Percentiles rank a stretch among this genome's conserved stretches.
phyloP scores from a whole-genome alignment of 2,797 vertebrate species.

The Threskiornis aethiopicus region DNA sequence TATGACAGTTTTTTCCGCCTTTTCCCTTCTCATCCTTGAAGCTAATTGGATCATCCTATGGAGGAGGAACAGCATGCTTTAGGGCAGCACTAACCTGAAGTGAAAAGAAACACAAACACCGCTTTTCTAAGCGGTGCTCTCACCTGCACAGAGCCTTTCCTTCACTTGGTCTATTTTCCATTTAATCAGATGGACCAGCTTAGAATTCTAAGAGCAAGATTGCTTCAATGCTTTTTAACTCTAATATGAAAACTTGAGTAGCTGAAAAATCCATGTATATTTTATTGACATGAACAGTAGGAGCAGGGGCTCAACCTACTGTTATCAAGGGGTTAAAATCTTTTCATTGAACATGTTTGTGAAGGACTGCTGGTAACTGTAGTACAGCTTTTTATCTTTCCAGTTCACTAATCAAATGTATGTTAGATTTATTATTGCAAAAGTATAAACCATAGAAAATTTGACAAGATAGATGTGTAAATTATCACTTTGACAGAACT shows the following conservation, averaged over 20 bases:
- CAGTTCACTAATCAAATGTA: conserved; percentile 84
- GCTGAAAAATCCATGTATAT: not conserved
- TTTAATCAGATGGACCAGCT: not conserved
- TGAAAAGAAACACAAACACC: not conserved
- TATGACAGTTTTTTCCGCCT: not conserved
- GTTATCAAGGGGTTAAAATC: conserved; percentile 69
- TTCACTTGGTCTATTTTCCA: not conserved
- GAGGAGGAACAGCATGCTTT: not conserved
- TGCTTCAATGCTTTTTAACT: not conserved
- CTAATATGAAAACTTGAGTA: not conserved
- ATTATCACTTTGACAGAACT: conserved; percentile 99
- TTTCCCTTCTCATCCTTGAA: not conserved
- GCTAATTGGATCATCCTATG: not conserved
- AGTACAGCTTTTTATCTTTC: conserved; percentile 72
- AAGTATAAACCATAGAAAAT: conserved; percentile 91
- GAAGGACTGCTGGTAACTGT: conserved; percentile 60
- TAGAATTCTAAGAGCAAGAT: not conserved
- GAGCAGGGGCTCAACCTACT: not conserved
- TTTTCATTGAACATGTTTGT: conserved; percentile 62
- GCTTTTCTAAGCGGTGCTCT: not conserved
- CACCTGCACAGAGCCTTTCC: not conserved
- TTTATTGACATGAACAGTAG: not conserved
- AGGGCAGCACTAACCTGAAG: not conserved
- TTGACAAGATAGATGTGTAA: conserved; percentile 99
- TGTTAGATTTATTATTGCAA: conserved; percentile 96